Base-by-base conservation (phyloP, 1,140 invertebrate genomes). In the Brachionus manjavacas region DNA sequence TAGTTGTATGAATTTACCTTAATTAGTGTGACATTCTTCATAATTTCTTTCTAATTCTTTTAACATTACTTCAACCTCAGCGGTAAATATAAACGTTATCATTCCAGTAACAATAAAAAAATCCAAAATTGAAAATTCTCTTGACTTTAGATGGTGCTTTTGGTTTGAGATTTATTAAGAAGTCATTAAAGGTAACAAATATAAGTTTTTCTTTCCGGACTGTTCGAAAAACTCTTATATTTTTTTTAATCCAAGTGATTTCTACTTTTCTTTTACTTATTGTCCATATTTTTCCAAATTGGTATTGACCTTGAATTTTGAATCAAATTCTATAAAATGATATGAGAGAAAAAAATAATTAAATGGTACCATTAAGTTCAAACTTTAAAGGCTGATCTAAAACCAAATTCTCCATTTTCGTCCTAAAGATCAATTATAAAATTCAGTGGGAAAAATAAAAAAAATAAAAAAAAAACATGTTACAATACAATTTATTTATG, bases 361-460 rank as follows among this genome's bases (percentile, higher is more conserved):
- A 52, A 52, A 52, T 52, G 49, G 49, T 60, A 60, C 68, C 68
- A 72, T 72, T 72, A 39, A 72, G 35, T 72, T 72, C 35, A 72
- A 72, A 72, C 68, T 72, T 72, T 16, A 72, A 35, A 41, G 68
- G 68, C 35, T 72, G 35, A 72, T 72, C 68, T 72, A 72, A 68
- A 68, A 68, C 66, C 66, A 68, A 68, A 68, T 68, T 68, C 66
- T 68, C 25, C 66, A 68, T 68, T 31, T 68, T 68, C 66, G 31
- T 68, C 66, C 31, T 68, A 20, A 68, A 31, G 2, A 68, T 68
- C 25, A 68, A 31, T 68, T 1, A 35, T 31, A 68, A 39, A 68
- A 31, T 68, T 68, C 31, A 68, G 66, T 68, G 25, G 28, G 0
- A 60, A 60, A 60, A 60, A 25, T 60, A 8, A 60, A 60, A 60